Base-by-base conservation (phyloP, 1,140 invertebrate genomes). In the Drosophila setifemur region DNA sequence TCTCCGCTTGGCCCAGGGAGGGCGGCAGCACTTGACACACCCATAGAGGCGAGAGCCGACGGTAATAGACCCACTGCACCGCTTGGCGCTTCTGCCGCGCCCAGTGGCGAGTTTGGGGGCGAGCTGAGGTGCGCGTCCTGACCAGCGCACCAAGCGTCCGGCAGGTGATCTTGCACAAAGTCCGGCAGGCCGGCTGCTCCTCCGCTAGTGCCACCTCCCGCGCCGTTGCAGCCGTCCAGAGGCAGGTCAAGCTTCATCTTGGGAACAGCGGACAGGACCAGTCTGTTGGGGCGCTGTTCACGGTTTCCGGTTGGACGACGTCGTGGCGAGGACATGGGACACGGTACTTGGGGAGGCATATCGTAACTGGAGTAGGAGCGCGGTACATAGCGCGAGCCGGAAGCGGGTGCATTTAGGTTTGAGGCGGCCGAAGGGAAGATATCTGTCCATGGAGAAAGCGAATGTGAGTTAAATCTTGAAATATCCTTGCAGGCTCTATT, bases 121-220 rank as follows among this genome's bases (percentile, higher is more conserved):
- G 89, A 90, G 33, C 74, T 72, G 3, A 81, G 66, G n/a, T 79
- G 85, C 21, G 79, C 69, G 11, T 89, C 88, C 49, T 88, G 83
- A 3, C 81, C 29, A 9, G 28, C 69, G 68, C 91, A 92, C 85
- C 91, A 92, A 18, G 92, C 91, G 66, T 93, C 93, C 8, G 93
- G 85, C 88, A 93, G 89, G 89, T 93, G 93, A 87, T 93, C 93
- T 77, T 93, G 93, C 26, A 93, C 93, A 86, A 93, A 93, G 78
- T 93, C 93, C 0, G 93, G 93, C 47, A 93, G 64, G 7, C 90
- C 90, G 18, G 91, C 89, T 21, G 91, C 50, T 3, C 55, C 49
- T 6, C 48, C 48, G n/a, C 48, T 9, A 9, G 55, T 12, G 9
- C 86, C 90, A 3, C 18, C 23, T 9, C 40, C 19, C 6, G 31